Percentiles rank a stretch among this genome's conserved stretches.
Evolutionary conservation across 2,888 invertebrate species (phyloP).

Genomic region (Sphaeridia pumilis): DNA sequence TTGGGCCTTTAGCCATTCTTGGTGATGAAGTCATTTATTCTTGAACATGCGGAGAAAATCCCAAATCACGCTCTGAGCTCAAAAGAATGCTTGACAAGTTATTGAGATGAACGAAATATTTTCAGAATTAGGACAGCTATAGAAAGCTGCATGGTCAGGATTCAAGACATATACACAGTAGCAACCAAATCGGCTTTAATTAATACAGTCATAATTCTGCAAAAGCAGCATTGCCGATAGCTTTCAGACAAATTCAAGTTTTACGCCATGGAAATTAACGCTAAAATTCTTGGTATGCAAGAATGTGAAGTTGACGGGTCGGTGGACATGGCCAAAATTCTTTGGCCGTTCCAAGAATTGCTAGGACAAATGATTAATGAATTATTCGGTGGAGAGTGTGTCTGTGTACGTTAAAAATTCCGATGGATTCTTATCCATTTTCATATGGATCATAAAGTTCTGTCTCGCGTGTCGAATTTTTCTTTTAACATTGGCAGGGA

Average conservation of each 20-base stretch:
- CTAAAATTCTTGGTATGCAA: conserved; percentile 13
- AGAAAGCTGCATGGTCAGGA: neutral
- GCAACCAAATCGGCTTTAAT: neutral
- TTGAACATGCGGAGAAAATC: conserved; percentile 14
- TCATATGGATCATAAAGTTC: too few relatives aligned
- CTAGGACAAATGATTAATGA: too few relatives aligned
- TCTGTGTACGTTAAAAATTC: too few relatives aligned
- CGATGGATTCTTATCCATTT: too few relatives aligned
- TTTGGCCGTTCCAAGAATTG: too few relatives aligned
- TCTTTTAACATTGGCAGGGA: too few relatives aligned
- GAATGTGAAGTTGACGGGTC: neutral
- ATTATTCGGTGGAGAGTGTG: too few relatives aligned
- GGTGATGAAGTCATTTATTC: neutral
- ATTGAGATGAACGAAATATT: conserved; percentile 14
- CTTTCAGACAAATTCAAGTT: too few relatives aligned
- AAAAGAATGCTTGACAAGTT: conserved; percentile 6
- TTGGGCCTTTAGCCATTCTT: too few relatives aligned
- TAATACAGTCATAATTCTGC: neutral
- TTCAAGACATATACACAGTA: neutral
- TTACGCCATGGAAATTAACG: conserved; percentile 11
- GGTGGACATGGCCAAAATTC: too few relatives aligned
- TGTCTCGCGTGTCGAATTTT: too few relatives aligned
- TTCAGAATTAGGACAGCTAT: neutral
- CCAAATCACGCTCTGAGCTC: conserved; percentile 14
- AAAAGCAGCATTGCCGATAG: neutral